Evolutionary conservation across 2,888 invertebrate genomes (phyloP), one percentile per base, ranked within the genome.

Genomic region (Mesorhabditis belari): DNA sequence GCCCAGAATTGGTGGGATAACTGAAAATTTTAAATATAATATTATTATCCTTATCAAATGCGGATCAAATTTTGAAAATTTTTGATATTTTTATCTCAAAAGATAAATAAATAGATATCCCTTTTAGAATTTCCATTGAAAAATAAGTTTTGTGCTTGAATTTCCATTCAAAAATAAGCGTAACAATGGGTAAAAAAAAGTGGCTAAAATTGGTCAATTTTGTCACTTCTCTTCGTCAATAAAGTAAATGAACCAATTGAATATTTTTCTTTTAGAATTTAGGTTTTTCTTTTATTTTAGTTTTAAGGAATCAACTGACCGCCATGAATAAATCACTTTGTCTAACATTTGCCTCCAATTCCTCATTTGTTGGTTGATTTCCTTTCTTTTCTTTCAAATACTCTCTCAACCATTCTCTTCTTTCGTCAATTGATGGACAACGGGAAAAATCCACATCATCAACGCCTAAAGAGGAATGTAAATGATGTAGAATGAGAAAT

Each of bases 1-100:
- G 73, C 55, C 79, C 79, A 79, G 63, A 80, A 77, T n/a, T 77
- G 65, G 63, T 79, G 79, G 3, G 79, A 67, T 0, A 75, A 69
- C 79, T 79, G 57, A 60, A 75, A 70, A 49, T 9, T 6, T 27
- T 23, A 12, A 23, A 52, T 17, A 49, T 24, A 23, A 49, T 26
- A 19, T 4, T 21, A 58, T n/a, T 4, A 12, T 52, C 5, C 51
- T 51, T 3, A 17, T 19, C 23, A 63, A 24, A 29, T 21, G 44
- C 24, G 50, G 25, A 6, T 49, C 19, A 6, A 58, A 12, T 5
- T 2, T 57, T 0, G 4, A 21, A 21, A 55, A n/a, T n/a, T n/a
- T n/a, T n/a, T n/a, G n/a, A n/a, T n/a, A n/a, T n/a, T n/a, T n/a
- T n/a, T n/a, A n/a, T n/a, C n/a, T n/a, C n/a, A n/a, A n/a, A n/a